Evolutionary conservation across 2,797 vertebrate genomes (phyloP), one percentile per base, ranked within the genome.

Genomic region (Nyctalus aviator): DNA sequence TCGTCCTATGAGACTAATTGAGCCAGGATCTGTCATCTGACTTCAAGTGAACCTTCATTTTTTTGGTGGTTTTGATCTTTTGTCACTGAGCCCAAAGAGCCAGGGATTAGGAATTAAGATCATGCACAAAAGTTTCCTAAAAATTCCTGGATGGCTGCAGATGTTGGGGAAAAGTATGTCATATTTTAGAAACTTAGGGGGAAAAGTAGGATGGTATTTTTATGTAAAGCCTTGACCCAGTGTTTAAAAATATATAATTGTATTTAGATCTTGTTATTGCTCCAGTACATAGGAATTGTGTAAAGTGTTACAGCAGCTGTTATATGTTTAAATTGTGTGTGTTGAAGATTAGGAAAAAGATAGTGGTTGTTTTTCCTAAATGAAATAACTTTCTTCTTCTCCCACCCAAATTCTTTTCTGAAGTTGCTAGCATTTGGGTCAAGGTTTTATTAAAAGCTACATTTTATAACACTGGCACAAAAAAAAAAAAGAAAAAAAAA

Each of bases 1-100:
- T 99, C 99, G 78, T 99, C 99, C 64, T 99, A 99, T 0, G 99
- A 99, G 98, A 99, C 99, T 99, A 99, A 99, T 98, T 99, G 98
- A 99, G 98, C 97, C 97, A 95, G 97, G 97, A 87, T 97, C 96
- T 98, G 97, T 98, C 92, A 69, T 97, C 98, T 97, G 97, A 97
- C 97, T 95, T 97, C 95, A 72, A 98, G 97, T 98, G 98, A 97
- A 98, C 98, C 98, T 97, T 97, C 97, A 96, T 97, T 97, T 97
- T 59, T 62, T 97, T 90, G 96, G 98, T 98, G 98, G 98, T 98
- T 98, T 98, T 98, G 98, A 98, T 98, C 98, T 98, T 98, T 98
- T 97, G 98, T 98, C 98, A 98, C 97, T 98, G 98, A 98, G 97
- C 98, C 98, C 98, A 98, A 98, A 98, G 98, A 98, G 97, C 98